Evolutionary conservation across 2,797 vertebrate species (phyloP).

Genomic region (Anas capensis): DNA sequence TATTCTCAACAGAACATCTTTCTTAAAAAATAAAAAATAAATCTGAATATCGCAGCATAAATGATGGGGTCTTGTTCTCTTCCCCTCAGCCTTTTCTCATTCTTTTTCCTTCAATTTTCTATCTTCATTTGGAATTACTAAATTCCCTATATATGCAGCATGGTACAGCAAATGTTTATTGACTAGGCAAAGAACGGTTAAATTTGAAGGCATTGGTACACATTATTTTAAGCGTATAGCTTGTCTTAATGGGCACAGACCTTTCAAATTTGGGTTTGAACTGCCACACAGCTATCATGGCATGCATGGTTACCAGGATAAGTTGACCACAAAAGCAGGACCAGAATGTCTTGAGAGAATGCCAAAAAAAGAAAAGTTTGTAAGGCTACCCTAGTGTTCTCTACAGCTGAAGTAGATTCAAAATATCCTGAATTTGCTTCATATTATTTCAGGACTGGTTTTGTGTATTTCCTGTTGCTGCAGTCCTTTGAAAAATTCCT

Average conservation of each 20-base stretch:
- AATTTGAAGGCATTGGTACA: neutral
- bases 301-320: conserved; percentile 6
- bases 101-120: conserved; percentile 1
- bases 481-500: neutral
- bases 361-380: conserved; percentile 40
- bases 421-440: conserved; percentile 41
- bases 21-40: neutral
- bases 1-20: neutral
- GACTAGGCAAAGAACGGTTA: neutral
- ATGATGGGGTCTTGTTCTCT: neutral
- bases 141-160: neutral
- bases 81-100: neutral
- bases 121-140: neutral
- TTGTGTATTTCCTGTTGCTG: conserved; percentile 42
- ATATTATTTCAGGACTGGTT: conserved; percentile 9
- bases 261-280: conserved; percentile 49
- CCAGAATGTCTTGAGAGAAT: conserved; percentile 4
- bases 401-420: conserved; percentile 18
- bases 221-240: neutral
- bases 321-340: conserved; percentile 33
- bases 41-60: neutral
- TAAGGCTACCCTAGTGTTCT: neutral
- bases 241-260: neutral
- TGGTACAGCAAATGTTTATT: neutral
- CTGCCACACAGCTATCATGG: neutral